Conservation (phyloP, 2,113 vertebrate species). For the Entomyzon cyanotis region DNA sequence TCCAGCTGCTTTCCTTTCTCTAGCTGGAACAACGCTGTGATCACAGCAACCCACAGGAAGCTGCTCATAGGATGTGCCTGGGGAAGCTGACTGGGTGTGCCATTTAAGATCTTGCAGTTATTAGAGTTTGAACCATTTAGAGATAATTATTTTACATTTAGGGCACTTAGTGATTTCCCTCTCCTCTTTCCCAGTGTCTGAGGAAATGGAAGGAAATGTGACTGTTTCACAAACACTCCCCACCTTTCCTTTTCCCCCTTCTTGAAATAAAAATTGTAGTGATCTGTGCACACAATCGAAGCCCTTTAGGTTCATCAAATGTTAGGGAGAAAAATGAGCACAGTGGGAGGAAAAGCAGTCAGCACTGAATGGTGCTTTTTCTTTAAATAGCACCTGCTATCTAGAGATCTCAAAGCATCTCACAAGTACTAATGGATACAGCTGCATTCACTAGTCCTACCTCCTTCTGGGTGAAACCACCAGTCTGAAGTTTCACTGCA, state of each 20-base stretch:
- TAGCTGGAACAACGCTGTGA: not conserved
- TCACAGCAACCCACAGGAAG: constrained; percentile 15
- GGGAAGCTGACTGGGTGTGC: constrained; percentile 40
- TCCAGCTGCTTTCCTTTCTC: not conserved
- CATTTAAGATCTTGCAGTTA: constrained; percentile 26
- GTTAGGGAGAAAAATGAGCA: constrained; percentile 16
- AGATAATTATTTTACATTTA: constrained; percentile 44
- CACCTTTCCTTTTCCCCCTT: not conserved
- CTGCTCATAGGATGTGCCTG: constrained; percentile 39
- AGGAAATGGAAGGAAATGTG: constrained; percentile 19
- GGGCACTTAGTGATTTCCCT: constrained; percentile 12
- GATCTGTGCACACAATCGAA: not conserved
- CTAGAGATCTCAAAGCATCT: constrained; percentile 17
- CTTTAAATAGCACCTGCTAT: constrained; percentile 57
- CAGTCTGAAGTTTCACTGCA: not conserved
- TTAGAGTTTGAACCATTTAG: constrained; percentile 17
- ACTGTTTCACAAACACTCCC: constrained; percentile 1
- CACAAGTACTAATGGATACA: not conserved
- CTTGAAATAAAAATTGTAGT: not conserved
- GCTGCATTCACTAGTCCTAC: not conserved
- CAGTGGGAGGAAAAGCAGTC: constrained; percentile 14
- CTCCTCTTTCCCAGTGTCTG: not conserved
- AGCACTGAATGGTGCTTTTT: not conserved
- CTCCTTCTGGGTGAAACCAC: not conserved
- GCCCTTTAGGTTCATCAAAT: not conserved